Conservation (phyloP, 2,888 invertebrate genomes). For the Drosophila nr. perissopoda region DNA sequence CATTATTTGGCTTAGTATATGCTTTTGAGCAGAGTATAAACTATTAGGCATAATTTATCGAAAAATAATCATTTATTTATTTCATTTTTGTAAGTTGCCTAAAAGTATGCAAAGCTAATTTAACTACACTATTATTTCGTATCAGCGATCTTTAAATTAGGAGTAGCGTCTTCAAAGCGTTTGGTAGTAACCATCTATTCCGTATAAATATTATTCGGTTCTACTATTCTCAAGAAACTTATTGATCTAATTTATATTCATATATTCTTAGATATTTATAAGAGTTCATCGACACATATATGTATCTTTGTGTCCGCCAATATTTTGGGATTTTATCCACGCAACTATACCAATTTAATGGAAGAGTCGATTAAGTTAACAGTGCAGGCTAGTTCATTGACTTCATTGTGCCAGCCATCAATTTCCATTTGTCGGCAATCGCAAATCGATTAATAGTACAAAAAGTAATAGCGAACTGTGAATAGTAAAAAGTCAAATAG, state of each 20-base stretch:
- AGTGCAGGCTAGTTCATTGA: not conserved
- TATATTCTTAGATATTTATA: not conserved
- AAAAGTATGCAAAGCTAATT: conserved; percentile 9
- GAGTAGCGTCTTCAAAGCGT: not conserved
- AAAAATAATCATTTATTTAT: not conserved
- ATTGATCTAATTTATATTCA: not conserved
- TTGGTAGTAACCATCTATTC: not conserved
- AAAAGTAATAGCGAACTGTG: not conserved
- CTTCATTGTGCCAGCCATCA: not conserved
- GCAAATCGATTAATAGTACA: not conserved
- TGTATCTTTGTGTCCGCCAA: not conserved
- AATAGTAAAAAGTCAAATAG: not conserved
- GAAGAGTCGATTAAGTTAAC: not conserved
- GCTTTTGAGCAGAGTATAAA: not conserved
- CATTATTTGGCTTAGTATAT: not conserved
- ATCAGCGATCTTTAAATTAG: not conserved
- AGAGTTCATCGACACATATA: not conserved
- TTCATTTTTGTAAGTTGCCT: not conserved
- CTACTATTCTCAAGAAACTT: not conserved
- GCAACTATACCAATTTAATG: not conserved
- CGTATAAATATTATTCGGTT: not conserved
- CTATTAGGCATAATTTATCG: not conserved
- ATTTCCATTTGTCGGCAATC: conserved; percentile 6
- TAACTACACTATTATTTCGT: not conserved
- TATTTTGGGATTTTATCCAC: not conserved